A percentile compares a stretch with the other conserved stretches of the same genome.
These are phyloP conservation scores for Caenorhabditis angaria DNA, from an alignment of 2,888 invertebrate species.

Conservation along the genomic window DNA sequence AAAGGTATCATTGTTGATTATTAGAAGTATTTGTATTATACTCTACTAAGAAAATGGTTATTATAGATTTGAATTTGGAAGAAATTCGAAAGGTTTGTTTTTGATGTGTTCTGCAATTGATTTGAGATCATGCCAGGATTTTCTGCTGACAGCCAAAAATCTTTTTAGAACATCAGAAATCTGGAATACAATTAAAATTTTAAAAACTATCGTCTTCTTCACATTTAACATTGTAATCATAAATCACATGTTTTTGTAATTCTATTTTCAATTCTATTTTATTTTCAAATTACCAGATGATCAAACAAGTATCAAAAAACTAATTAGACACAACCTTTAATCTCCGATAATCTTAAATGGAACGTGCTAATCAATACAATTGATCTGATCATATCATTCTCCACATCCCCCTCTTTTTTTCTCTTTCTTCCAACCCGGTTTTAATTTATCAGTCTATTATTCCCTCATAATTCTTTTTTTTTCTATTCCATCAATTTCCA, in stretches of 20 bases:
- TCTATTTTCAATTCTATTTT: no score
- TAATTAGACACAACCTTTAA: background rate
- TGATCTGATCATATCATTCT: background rate
- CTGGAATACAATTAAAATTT: no score
- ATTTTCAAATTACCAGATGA: no score
- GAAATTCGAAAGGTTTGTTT: conserved; percentile 35
- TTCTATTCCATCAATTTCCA: background rate
- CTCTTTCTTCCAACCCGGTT: background rate
- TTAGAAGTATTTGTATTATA: no score
- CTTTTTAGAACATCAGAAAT: no score
- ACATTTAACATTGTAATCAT: no score
- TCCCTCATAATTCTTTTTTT: conserved; percentile 1
- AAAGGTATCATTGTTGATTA: no score
- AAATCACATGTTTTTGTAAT: no score
- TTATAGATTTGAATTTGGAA: conserved; percentile 18
- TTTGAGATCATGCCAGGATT: no score
- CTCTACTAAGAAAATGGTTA: no score
- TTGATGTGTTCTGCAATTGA: background rate
- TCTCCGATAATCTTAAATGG: background rate
- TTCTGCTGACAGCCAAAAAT: no score
- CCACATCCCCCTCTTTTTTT: conserved; percentile 7
- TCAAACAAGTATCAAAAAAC: background rate
- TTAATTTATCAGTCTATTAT: conserved; percentile 12
- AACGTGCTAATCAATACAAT: background rate
- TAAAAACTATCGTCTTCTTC: no score